Evolutionary conservation across 2,888 invertebrate genomes (phyloP).

Genomic region (Tenthredo amoena): DNA sequence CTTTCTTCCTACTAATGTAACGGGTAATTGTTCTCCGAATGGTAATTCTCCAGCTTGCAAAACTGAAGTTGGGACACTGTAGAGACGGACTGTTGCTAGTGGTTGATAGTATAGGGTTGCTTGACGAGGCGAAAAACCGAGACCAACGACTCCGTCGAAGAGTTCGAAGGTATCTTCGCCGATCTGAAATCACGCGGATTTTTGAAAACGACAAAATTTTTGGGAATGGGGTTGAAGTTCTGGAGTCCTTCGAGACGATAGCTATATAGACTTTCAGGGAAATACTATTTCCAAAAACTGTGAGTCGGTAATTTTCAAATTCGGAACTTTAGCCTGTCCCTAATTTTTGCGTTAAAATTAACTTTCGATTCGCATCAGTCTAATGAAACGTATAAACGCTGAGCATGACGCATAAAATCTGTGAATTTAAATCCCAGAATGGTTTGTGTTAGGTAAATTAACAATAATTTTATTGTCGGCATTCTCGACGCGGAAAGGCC

Average conservation of each 20-base stretch:
- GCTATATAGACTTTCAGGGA: too few relatives aligned
- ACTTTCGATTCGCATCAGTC: neutral
- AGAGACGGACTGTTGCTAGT: conserved; percentile 87
- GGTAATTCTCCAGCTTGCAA: conserved; percentile 87
- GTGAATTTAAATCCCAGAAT: neutral
- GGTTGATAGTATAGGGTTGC: conserved; percentile 86
- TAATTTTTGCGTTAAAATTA: too few relatives aligned
- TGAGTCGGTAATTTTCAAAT: too few relatives aligned
- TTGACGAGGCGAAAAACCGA: conserved; percentile 84
- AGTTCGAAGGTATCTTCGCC: conserved; percentile 85
- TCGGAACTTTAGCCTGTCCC: too few relatives aligned
- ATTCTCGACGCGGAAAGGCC: neutral
- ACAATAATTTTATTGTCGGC: neutral
- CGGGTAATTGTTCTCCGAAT: conserved; percentile 86
- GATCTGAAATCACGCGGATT: conserved; percentile 77
- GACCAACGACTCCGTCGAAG: conserved; percentile 87
- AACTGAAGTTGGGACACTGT: conserved; percentile 87
- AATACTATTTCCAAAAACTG: too few relatives aligned
- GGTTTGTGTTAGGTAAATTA: neutral
- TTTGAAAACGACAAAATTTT: neutral
- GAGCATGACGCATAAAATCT: neutral
- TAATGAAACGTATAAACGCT: neutral
- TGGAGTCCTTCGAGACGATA: too few relatives aligned
- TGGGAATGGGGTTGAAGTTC: too few relatives aligned
- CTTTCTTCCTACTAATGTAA: conserved; percentile 89